Evolutionary conservation across 2,797 vertebrate species (phyloP), one percentile per base, ranked within the genome.

Genomic region (Syngnathus rostellatus): DNA sequence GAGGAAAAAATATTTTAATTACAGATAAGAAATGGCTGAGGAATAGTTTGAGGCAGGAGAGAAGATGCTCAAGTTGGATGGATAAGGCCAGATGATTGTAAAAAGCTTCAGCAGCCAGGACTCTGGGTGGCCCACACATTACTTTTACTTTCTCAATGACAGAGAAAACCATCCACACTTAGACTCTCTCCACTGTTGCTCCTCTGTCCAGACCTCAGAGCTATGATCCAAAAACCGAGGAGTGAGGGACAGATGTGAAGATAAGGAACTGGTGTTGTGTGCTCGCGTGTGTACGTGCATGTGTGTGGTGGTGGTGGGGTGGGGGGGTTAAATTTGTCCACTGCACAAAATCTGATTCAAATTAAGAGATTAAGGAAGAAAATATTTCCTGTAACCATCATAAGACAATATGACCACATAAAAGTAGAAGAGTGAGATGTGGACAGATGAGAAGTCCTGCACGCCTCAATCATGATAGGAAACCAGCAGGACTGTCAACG

Each of bases 121-220:
- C 79, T 69, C 81, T 89, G 88, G 89, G 89, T 89, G 89, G 88
- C 87, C 85, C 81, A 78, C 82, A 83, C 75, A 78, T 80, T 80
- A 80, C 85, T 80, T 75, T 80, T 80, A 82, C 79, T 81, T 78
- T 81, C 81, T 78, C 72, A 72, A 37, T 74, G 55, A 78, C 73
- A 53, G 58, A n/a, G 19, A 16, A 69, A 63, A 68, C 72, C 65
- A 57, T 48, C 70, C 62, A 46, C 43, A 69, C 79, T 67, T 70
- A 37, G 55, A 58, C 38, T 37, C 55, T 58, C 67, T 69, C 75
- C 65, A 75, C 71, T n/a, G 19, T 72, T 65, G 72, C 72, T 67
- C 72, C 71, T 84, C 75, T 50, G 67, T 81, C 79, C 82, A 79
- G 69, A 72, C 65, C 72, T 80, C 71, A 76, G 65, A 68, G 79